Evolutionary conservation across 2,113 vertebrate species (phyloP), one percentile per base, ranked within the genome.

Genomic region (Gila orcuttii): DNA sequence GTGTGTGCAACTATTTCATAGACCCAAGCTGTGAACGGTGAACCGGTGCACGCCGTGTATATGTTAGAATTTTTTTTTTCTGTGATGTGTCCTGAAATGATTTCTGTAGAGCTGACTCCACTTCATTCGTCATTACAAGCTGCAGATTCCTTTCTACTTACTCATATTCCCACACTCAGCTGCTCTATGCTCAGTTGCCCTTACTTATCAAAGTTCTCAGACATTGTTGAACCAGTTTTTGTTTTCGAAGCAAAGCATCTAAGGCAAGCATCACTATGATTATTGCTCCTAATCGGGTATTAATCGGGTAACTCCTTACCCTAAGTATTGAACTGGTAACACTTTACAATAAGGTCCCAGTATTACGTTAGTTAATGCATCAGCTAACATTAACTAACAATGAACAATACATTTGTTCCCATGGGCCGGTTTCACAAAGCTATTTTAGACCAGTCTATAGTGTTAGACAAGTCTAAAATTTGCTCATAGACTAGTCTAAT

Each of bases 121-220:
- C 68, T 19, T 83, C 82, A 74, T 79, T 62, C 3, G 33, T 85
- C 78, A 85, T 64, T 69, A 81, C 83, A 28, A 59, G 71, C 62
- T 47, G 75, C 79, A 57, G 64, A 80, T 50, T 84, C 87, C 52
- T 78, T 85, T 75, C 73, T 25, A 81, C 7, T 82, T 28, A 76
- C 15, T 17, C 0, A 39, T 86, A 84, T 87, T 83, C 89, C 87
- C 90, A 87, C 90, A 90, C 79, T 91, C 87, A 9, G 82, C 88
- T 90, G 84, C 57, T 79, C 25, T 19, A 52, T 82, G 39, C 50
- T 84, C 42, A 50, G 28, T 75, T 85, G 57, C 33, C 21, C 28
- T 77, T 28, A 36, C 25, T 50, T 71, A 60, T 36, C 42, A 69
- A 50, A 64, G 66, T 52, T 77, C 47, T 57, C 47, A 52, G 59